A percentile compares a stretch with the other conserved stretches of the same genome.
These are phyloP conservation scores for Ammodytes dubius DNA, from an alignment of 2,113 vertebrate species.

Conservation along the genomic window DNA sequence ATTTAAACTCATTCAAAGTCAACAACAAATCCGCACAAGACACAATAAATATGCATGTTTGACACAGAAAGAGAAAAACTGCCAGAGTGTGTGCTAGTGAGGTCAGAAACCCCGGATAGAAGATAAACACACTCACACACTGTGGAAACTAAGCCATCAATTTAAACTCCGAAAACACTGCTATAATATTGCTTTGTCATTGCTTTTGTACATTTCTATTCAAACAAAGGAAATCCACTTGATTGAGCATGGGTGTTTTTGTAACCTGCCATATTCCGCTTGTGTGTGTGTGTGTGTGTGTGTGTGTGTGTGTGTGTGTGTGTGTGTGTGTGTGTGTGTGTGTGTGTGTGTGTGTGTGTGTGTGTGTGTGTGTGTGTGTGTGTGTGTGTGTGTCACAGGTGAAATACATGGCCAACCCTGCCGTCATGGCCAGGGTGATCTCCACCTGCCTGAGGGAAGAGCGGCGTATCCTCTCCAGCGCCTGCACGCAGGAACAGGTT, in stretches of 20 bases:
- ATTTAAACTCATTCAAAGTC: too few relatives aligned
- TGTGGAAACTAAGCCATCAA: background rate
- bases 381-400: constrained; percentile 77
- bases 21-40: too few relatives aligned
- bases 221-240: background rate
- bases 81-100: too few relatives aligned
- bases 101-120: too few relatives aligned
- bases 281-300: constrained; percentile 26
- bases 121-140: background rate
- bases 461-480: constrained; percentile 91
- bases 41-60: too few relatives aligned
- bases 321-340: constrained; percentile 21
- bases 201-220: background rate
- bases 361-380: constrained; percentile 17
- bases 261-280: background rate
- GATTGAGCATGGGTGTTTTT: background rate
- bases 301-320: constrained; percentile 9
- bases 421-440: constrained; percentile 91
- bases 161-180: background rate
- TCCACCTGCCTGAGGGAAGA: constrained; percentile 95
- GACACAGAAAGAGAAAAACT: too few relatives aligned
- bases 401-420: constrained; percentile 91
- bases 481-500: constrained; percentile 96
- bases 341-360: constrained; percentile 21
- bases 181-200: background rate